Evolutionary conservation across 2,888 invertebrate genomes (phyloP).

Genomic region (Clivina fossor): DNA sequence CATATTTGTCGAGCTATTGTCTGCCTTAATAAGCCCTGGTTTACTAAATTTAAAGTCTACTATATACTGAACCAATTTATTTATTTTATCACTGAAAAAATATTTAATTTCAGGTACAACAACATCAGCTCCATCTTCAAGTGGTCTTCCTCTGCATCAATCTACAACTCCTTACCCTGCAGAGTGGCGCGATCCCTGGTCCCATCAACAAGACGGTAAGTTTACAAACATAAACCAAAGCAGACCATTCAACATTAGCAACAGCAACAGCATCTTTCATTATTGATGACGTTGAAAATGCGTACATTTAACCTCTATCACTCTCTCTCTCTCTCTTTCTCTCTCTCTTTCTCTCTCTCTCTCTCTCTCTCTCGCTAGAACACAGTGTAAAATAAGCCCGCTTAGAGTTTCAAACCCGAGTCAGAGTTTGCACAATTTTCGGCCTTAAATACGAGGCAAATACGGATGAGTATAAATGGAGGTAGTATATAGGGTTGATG

Average conservation of each 20-base stretch:
- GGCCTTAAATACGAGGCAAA: constrained; percentile 2
- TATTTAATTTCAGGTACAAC: too few species aligned
- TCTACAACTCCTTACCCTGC: constrained; percentile 52
- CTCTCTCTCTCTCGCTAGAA: constrained; percentile 6
- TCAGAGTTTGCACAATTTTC: too few species aligned
- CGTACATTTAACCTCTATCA: constrained; percentile 40
- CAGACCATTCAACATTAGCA: constrained; percentile 3
- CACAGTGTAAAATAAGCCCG: constrained; percentile 31
- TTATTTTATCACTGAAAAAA: too few species aligned
- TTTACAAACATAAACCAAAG: constrained; percentile 42
- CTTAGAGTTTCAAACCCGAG: background rate
- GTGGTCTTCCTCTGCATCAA: too few species aligned
- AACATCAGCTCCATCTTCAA: too few species aligned
- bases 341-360: too few species aligned
- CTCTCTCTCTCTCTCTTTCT: too few species aligned
- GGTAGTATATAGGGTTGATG: constrained; percentile 46
- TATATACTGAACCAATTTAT: too few species aligned
- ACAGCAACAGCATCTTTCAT: constrained; percentile 7
- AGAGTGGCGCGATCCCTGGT: constrained; percentile 55
- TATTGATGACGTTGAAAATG: too few species aligned
- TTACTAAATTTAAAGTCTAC: too few species aligned
- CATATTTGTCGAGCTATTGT: too few species aligned
- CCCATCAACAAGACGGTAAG: constrained; percentile 56
- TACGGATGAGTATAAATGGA: constrained; percentile 5
- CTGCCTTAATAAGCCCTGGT: too few species aligned